These are phyloP conservation scores for Sceloporus undulatus DNA, from an alignment of 2,113 vertebrate species.

Conservation along the genomic window DNA sequence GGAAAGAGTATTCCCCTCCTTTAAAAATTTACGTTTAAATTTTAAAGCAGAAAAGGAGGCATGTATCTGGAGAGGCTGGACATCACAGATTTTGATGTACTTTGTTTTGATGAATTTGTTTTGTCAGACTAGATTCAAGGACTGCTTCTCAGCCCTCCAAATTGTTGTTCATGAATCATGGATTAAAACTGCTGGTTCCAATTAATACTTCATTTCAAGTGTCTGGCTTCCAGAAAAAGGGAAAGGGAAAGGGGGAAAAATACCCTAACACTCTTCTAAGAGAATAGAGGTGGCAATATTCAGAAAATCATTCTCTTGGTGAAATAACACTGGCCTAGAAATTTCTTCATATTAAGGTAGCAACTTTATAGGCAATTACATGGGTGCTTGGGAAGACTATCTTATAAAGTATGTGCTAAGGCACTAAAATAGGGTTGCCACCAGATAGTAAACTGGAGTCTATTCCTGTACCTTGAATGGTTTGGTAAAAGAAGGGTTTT, in stretches of 20 bases:
- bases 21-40: slow-evolving; percentile 3
- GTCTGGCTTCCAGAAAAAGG: not conserved
- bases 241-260: too few species aligned
- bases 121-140: not conserved
- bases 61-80: not conserved
- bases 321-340: not conserved
- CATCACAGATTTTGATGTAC: not conserved
- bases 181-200: not conserved
- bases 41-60: slow-evolving; percentile 1
- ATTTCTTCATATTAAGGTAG: not conserved
- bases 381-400: not conserved
- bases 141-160: not conserved
- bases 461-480: too few species aligned
- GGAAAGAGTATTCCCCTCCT: too few species aligned
- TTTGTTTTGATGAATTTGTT: slow-evolving; percentile 3
- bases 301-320: not conserved
- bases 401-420: too few species aligned
- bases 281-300: not conserved
- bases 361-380: not conserved
- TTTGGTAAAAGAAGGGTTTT: too few species aligned
- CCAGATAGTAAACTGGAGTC: too few species aligned
- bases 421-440: too few species aligned
- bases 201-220: not conserved
- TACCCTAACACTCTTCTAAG: too few species aligned
- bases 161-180: not conserved